phyloP scores from a whole-genome alignment of 53 echinoderm and acorn worm genomes.

The Echinarachnius parma region DNA sequence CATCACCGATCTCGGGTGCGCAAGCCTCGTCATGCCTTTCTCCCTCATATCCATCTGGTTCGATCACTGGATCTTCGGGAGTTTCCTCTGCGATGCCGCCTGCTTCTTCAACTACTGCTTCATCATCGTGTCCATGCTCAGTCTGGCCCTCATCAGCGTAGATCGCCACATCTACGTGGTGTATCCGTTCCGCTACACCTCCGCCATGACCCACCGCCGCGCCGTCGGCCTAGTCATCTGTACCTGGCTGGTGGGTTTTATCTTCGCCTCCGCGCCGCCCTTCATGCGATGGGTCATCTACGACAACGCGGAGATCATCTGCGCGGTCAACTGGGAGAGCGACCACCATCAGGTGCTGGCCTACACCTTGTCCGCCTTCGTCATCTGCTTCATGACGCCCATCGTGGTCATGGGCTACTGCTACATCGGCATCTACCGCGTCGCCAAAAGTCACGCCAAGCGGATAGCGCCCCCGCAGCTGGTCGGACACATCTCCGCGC shows the following conservation, averaged over 20 bases:
- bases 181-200: conserved; percentile 63
- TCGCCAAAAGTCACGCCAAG: conserved; percentile 60
- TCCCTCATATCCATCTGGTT: conserved; percentile 58
- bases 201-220: conserved; percentile 40
- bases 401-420: conserved; percentile 56
- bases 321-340: conserved; percentile 79
- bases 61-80: conserved; percentile 61
- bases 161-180: conserved; percentile 75
- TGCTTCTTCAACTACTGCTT: conserved; percentile 87
- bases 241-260: conserved; percentile 53
- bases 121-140: conserved; percentile 87
- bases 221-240: conserved; percentile 25
- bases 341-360: conserved; percentile 38
- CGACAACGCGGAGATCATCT: conserved; percentile 72
- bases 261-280: conserved; percentile 60
- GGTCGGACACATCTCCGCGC: background rate
- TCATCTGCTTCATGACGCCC: conserved; percentile 64
- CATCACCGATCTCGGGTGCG: conserved; percentile 70
- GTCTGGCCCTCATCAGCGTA: conserved; percentile 66
- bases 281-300: conserved; percentile 58
- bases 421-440: conserved; percentile 59
- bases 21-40: conserved; percentile 74
- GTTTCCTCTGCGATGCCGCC: conserved; percentile 55
- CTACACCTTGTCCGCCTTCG: conserved; percentile 69
- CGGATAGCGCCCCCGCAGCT: conserved; percentile 36